Evolutionary conservation across 2,797 vertebrate genomes (phyloP), one percentile per base, ranked within the genome.

Genomic region (Alectoris magna): DNA sequence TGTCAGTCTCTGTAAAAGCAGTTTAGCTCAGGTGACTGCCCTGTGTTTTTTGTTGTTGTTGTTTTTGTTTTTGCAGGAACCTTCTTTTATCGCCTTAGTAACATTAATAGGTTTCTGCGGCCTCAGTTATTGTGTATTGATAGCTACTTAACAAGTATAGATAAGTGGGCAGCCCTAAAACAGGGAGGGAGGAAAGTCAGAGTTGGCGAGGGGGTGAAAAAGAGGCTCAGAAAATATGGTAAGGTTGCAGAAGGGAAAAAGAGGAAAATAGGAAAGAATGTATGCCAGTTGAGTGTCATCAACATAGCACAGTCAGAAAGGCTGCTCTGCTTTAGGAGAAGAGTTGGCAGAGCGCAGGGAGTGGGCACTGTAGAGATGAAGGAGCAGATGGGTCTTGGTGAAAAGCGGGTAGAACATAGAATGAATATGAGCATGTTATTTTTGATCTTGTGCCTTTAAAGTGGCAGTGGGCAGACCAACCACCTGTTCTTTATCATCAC

Each of bases 371-470:
- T 31, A 63, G 80, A 92, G 68, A 81, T 93, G 67, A 75, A 92
- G 79, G 87, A 94, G 91, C 96, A 96, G 93, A 94, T 96, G 94
- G 87, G 79, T 92, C 70, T 91, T 60, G 51, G 70, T 5, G 5
- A 91, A 86, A 91, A 79, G 76, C 78, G 48, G 22, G 64, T 91
- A 90, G 74, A 88, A 86, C n/a, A 60, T 27, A 60, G 39, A 93
- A 88, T 60, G 87, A 87, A 85, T 91, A 53, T 83, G 58, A 80
- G 43, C 48, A 11, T 73, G 38, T 84, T 90, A 73, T 87, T 93
- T 91, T 91, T 95, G 92, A 87, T 93, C 84, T 87, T 62, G 64
- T 91, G 78, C 83, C 90, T 95, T 94, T 92, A 84, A 93, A 96
- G 91, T 87, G 74, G 44, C 49, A 87, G 74, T 90, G 84, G 60